Percentiles rank a stretch among this genome's conserved stretches.
phyloP scores from a whole-genome alignment of 2,888 invertebrate species.

The Dendrolimus houi region DNA sequence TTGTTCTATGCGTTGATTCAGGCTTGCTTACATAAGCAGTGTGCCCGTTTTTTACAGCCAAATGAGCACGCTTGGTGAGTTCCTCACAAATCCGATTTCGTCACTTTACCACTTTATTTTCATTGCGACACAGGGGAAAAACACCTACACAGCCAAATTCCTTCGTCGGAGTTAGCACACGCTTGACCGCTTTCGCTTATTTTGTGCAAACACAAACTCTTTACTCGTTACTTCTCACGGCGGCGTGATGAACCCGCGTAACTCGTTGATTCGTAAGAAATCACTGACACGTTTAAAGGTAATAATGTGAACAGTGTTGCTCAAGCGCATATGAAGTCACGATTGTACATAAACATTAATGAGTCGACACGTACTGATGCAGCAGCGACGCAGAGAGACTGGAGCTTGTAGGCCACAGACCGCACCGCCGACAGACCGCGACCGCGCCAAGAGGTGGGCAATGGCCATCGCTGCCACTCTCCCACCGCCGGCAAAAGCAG shows the following conservation, averaged over 20 bases:
- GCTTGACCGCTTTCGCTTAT: conserved; percentile 61
- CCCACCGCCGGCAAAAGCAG: conserved; percentile 27
- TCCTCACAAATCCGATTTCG: conserved; percentile 67
- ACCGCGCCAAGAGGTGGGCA: conserved; percentile 6
- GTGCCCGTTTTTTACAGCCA: conserved; percentile 55
- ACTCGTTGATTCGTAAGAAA: conserved; percentile 5
- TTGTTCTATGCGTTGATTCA: conserved; percentile 44
- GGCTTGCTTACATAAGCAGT: conserved; percentile 70
- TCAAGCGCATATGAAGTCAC: conserved; percentile 25
- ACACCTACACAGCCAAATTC: conserved; percentile 60
- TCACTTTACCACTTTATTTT: conserved; percentile 67
- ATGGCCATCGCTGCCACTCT: conserved; percentile 14
- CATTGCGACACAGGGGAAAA: conserved; percentile 67
- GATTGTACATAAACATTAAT: conserved; percentile 1
- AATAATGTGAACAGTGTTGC: conserved; percentile 12
- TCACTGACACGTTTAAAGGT: conserved; percentile 4
- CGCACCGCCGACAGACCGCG: conserved; percentile 5
- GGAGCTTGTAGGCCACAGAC: conserved; percentile 10
- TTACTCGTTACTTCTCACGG: conserved; percentile 12
- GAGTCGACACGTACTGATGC: conserved; percentile 23
- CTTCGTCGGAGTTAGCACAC: conserved; percentile 36
- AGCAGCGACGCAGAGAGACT: conserved; percentile 27
- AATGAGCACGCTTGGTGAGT: conserved; percentile 50
- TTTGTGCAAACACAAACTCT: conserved; percentile 45
- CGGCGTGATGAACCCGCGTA: conserved; percentile 23